phyloP scores from a whole-genome alignment of 2,797 vertebrate genomes.

The Ctenosaura bakeri region DNA sequence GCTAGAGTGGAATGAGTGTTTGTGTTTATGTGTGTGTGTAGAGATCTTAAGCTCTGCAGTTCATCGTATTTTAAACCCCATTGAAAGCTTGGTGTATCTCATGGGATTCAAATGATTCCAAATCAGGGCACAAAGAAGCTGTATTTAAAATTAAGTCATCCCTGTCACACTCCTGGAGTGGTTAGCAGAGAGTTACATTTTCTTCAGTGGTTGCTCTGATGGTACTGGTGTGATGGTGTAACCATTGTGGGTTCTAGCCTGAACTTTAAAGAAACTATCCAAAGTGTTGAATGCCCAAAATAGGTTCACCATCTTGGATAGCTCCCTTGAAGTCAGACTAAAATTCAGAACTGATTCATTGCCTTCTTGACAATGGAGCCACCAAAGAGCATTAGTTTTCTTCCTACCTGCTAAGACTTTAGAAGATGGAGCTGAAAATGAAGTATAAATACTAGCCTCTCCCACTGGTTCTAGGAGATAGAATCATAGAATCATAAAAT shows the following conservation, averaged over 20 bases:
- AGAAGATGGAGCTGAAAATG: not conserved
- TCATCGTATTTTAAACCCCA: not conserved
- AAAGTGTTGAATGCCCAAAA: too few relatives aligned
- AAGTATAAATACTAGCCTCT: not conserved
- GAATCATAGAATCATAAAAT: too few relatives aligned
- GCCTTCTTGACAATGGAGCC: too few relatives aligned
- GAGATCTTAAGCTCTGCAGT: not conserved
- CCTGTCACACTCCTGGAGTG: not conserved
- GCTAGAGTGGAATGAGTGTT: not conserved
- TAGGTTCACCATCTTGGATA: too few relatives aligned
- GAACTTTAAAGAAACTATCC: too few relatives aligned
- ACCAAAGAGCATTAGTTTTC: not conserved
- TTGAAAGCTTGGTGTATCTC: too few relatives aligned
- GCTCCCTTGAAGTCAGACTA: too few relatives aligned
- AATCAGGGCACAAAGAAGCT: not conserved
- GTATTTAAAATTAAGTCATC: not conserved
- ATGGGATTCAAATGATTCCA: not conserved
- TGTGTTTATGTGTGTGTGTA: not conserved
- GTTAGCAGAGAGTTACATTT: too few relatives aligned
- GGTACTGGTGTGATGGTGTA: too few relatives aligned
- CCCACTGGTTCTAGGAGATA: not conserved
- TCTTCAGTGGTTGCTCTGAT: too few relatives aligned
- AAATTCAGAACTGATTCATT: too few relatives aligned
- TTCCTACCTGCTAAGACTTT: not conserved
- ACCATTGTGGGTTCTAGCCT: too few relatives aligned